Base-by-base conservation (phyloP, 2,113 vertebrate genomes). In the Acanthisitta chloris region DNA sequence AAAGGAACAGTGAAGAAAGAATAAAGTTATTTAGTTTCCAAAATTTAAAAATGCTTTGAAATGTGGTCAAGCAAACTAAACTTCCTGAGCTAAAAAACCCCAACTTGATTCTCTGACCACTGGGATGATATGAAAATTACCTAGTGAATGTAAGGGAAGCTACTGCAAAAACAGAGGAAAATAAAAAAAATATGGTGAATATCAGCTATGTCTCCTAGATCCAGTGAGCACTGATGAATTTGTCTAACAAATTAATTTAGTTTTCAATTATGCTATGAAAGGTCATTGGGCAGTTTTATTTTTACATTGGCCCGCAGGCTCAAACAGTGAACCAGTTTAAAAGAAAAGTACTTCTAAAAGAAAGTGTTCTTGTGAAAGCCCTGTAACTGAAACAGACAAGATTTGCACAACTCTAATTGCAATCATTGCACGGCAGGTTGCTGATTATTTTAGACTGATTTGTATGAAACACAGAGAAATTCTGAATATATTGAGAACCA, bases 401-500 rank as follows among this genome's bases (percentile, higher is more conserved):
- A 88, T 96, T 93, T 96, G 24, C 65, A 81, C 81, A 81, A 92
- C 92, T 90, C 94, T 97, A 95, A 96, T 83, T 96, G 46, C 59
- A 96, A 94, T 96, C 79, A 94, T 26, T 86, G 49, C 54, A 81
- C 96, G 49, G 74, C 66, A 79, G 94, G 42, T 78, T 90, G 92
- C 90, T 95, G 91, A 80, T 97, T 97, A 96, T 96, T 95, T 96
- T 67, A 90, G 40, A 83, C 86, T 94, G 70, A 62, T 80, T 97
- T 81, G 94, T 95, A 72, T 94, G 38, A 92, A 96, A 96, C 42
- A 90, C n/a, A 72, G 74, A 91, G 76, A 72, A 97, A 80, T 38
- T 72, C 13, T 91, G 88, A 76, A 86, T 94, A 94, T 67, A 92
- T 94, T 81, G 51, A 72, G 31, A 69, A 36, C 54, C 2, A 8